Conservation (phyloP, 2,888 invertebrate species). For the Mesochorus sp. region DNA sequence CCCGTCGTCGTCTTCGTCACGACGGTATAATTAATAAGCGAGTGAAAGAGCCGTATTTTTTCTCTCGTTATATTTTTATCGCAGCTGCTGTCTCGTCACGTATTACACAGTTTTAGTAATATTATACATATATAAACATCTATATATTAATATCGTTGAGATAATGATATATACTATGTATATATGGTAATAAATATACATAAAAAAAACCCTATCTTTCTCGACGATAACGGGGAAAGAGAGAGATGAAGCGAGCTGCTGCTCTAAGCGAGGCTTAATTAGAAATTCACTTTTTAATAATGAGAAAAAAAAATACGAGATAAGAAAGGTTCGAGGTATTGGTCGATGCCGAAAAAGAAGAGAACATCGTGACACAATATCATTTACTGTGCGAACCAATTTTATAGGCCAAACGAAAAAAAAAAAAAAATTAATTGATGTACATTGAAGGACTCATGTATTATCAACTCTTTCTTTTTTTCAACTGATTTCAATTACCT, state of each 20-base stretch:
- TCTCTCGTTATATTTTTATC: conserved; percentile 60
- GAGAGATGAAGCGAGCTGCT: conserved; percentile 18
- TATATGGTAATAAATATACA: neutral
- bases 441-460: conserved; percentile 58
- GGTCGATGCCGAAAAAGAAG: neutral
- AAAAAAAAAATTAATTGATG: conserved; percentile 51
- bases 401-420: neutral
- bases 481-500: too few relatives aligned
- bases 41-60: conserved; percentile 46
- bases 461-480: too few relatives aligned
- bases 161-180: neutral
- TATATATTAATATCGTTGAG: conserved; percentile 29
- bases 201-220: conserved; percentile 6
- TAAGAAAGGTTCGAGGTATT: neutral
- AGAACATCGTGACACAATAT: conserved; percentile 46
- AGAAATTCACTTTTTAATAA: conserved; percentile 65
- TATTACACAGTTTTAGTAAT: conserved; percentile 3
- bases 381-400: neutral
- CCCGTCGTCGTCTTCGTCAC: conserved; percentile 24
- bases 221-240: conserved; percentile 46
- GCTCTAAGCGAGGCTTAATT: conserved; percentile 66
- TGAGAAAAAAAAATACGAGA: conserved; percentile 22
- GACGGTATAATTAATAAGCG: conserved; percentile 57
- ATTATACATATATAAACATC: conserved; percentile 26
- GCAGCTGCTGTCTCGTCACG: conserved; percentile 57